Evolutionary conservation across 2,888 invertebrate genomes (phyloP).

Genomic region (Beris morrisii): DNA sequence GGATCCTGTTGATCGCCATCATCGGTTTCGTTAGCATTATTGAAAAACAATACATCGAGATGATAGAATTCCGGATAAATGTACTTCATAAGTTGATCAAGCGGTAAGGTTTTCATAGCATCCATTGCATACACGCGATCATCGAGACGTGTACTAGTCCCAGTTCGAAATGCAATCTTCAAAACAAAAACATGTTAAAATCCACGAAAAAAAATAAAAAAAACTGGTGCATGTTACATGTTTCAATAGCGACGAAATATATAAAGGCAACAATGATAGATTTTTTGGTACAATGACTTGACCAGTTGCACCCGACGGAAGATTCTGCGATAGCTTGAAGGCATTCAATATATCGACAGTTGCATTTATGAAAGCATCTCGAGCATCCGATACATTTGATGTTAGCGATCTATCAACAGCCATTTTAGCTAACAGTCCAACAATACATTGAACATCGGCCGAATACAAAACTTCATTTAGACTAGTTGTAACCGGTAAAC

Average conservation of each 20-base stretch:
- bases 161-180: constrained; percentile 85
- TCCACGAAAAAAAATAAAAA: neutral
- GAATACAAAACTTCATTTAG: constrained; percentile 82
- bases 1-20: constrained; percentile 62
- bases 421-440: constrained; percentile 94
- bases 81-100: constrained; percentile 75
- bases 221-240: constrained; percentile 60
- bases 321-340: constrained; percentile 68
- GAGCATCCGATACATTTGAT: constrained; percentile 86
- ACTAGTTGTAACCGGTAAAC: constrained; percentile 85
- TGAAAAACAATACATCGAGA: constrained; percentile 70
- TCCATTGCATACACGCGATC: constrained; percentile 93
- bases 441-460: constrained; percentile 92
- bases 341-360: constrained; percentile 85
- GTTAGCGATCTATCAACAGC: constrained; percentile 90
- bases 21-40: constrained; percentile 52
- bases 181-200: constrained; percentile 39
- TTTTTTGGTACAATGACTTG: constrained; percentile 76
- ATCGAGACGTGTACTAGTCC: constrained; percentile 86
- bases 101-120: constrained; percentile 85
- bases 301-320: constrained; percentile 61
- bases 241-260: constrained; percentile 87
- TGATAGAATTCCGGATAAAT: constrained; percentile 94
- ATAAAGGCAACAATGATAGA: constrained; percentile 82
- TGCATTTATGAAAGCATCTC: constrained; percentile 95